These are phyloP conservation scores for Candidula unifasciata DNA, from an alignment of 2,888 invertebrate species.

Conservation along the genomic window DNA sequence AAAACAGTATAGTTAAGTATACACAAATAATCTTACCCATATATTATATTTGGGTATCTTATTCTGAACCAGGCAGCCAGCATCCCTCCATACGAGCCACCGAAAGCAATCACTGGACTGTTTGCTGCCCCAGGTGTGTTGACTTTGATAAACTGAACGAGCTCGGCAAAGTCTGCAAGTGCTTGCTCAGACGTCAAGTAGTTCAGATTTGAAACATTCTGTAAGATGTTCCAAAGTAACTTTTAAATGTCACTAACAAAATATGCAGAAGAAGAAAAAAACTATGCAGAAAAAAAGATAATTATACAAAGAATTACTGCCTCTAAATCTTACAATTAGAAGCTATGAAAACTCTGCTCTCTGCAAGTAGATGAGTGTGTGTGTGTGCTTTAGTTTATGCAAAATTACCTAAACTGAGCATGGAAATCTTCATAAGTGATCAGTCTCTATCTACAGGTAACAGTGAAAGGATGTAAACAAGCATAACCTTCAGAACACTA, in stretches of 20 bases:
- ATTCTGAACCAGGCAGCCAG: slow-evolving; percentile 95
- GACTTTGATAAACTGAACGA: slow-evolving; percentile 85
- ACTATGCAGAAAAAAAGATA: not conserved
- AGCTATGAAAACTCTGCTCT: too few species aligned
- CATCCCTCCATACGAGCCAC: slow-evolving; percentile 98
- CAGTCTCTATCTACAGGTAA: too few species aligned
- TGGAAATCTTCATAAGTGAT: too few species aligned
- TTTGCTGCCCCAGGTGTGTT: slow-evolving; percentile 75
- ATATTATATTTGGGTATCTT: slow-evolving; percentile 93
- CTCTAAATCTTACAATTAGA: too few species aligned
- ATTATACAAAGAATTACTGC: not conserved
- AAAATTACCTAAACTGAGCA: too few species aligned
- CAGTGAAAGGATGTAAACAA: too few species aligned
- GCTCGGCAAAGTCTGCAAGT: slow-evolving; percentile 91
- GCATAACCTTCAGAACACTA: too few species aligned
- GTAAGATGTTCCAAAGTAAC: slow-evolving; percentile 2
- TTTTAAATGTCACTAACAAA: not conserved
- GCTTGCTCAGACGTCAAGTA: slow-evolving; percentile 94
- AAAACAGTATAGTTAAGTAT: too few species aligned
- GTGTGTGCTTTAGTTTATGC: too few species aligned
- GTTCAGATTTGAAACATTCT: slow-evolving; percentile 65
- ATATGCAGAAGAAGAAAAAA: not conserved
- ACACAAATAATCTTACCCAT: slow-evolving; percentile 80
- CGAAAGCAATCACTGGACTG: slow-evolving; percentile 89
- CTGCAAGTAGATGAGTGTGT: too few species aligned